Conservation (phyloP, 2,797 vertebrate genomes). For the Melanotaenia trifasciata region DNA sequence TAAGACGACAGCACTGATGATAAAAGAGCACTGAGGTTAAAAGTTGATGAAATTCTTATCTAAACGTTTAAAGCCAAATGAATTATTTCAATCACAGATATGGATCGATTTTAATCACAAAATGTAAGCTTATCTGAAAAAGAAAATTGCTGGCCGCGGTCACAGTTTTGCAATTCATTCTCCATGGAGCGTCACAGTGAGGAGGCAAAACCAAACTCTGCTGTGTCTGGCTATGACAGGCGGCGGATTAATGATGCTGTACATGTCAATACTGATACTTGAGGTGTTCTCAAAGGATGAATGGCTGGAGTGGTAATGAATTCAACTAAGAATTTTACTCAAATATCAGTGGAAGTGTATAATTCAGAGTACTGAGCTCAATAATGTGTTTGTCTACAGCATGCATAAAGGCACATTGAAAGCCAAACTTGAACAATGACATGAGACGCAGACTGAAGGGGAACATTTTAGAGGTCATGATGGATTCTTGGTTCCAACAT, state of each 20-base stretch:
- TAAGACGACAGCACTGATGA: constrained; percentile 3
- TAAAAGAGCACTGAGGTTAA: constrained; percentile 22
- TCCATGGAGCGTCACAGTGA: constrained; percentile 38
- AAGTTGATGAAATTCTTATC: constrained; percentile 41
- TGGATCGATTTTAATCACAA: constrained; percentile 44
- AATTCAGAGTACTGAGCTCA: constrained; percentile 1
- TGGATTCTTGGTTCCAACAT: constrained; percentile 20
- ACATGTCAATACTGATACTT: constrained; percentile 21
- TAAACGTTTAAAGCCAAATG: constrained; percentile 42
- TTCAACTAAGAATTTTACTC: constrained; percentile 12
- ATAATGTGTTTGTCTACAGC: constrained; percentile 6
- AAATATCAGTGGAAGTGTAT: constrained; percentile 14
- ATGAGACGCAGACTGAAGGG: constrained; percentile 5
- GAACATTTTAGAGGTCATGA: constrained; percentile 14
- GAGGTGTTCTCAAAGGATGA: constrained; percentile 25
- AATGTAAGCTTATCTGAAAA: constrained; percentile 30
- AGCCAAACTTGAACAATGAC: constrained; percentile 14
- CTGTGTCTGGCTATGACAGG: constrained; percentile 25
- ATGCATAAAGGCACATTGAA: neutral
- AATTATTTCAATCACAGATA: constrained; percentile 30
- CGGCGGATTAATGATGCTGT: constrained; percentile 25
- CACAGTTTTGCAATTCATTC: constrained; percentile 44
- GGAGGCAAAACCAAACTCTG: constrained; percentile 51
- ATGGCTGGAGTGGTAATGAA: constrained; percentile 34
- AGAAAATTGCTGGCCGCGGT: constrained; percentile 22